phyloP scores from a whole-genome alignment of 2,113 vertebrate genomes.

The Marmota monax region DNA sequence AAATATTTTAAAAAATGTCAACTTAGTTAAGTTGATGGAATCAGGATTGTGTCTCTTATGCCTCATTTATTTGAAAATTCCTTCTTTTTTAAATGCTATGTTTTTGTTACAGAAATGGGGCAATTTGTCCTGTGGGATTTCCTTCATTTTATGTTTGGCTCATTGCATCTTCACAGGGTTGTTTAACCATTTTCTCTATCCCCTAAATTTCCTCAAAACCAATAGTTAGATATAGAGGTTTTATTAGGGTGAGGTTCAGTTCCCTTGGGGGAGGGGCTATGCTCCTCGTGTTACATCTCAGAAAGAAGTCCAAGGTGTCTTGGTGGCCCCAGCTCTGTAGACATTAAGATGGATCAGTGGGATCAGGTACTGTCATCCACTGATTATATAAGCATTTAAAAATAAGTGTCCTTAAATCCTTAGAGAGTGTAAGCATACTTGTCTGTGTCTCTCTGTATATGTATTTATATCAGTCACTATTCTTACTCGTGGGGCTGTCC shows the following conservation, averaged over 20 bases:
- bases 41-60: not conserved
- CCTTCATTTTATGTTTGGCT: not conserved
- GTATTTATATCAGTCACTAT: not conserved
- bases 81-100: not conserved
- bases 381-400: not conserved
- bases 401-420: not conserved
- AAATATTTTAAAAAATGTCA: no score
- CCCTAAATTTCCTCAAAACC: not conserved
- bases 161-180: not conserved
- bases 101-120: slow-evolving; percentile 7
- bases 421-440: not conserved
- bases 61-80: not conserved
- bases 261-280: not conserved
- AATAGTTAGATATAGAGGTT: not conserved
- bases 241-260: not conserved
- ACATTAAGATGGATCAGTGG: not conserved
- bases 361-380: not conserved
- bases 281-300: not conserved
- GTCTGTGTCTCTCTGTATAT: not conserved
- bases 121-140: not conserved
- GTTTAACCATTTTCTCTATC: not conserved
- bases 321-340: not conserved
- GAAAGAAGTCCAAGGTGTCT: not conserved
- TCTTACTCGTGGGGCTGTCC: not conserved
- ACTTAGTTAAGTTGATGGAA: not conserved